Percentiles rank a stretch among this genome's conserved stretches.
phyloP scores from a whole-genome alignment of 2,797 vertebrate genomes.

The Myotis vivesi region DNA sequence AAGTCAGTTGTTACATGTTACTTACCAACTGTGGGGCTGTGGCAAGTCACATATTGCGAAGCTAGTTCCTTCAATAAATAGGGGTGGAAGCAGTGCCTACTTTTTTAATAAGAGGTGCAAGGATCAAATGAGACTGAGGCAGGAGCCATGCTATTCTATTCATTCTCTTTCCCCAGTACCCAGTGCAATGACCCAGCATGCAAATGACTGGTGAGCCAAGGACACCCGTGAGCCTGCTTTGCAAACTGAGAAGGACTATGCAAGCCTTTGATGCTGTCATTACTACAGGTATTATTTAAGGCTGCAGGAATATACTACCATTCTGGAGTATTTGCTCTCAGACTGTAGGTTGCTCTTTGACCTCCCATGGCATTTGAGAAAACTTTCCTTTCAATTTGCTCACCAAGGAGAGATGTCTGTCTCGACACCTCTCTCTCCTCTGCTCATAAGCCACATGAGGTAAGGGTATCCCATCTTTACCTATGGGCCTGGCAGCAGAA shows the following conservation, averaged over 20 bases:
- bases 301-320: neutral
- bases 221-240: neutral
- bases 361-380: neutral
- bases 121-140: neutral
- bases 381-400: neutral
- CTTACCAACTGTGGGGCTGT: neutral
- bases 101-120: neutral
- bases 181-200: neutral
- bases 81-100: neutral
- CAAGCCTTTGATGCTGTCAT: neutral
- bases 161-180: neutral
- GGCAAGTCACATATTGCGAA: neutral
- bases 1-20: neutral
- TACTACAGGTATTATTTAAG: neutral
- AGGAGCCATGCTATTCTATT: neutral
- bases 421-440: neutral
- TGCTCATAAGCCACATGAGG: neutral
- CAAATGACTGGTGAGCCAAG: neutral
- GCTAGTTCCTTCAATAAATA: neutral
- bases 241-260: neutral
- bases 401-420: neutral
- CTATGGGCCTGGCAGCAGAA: slow-evolving; percentile 97
- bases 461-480: slow-evolving; percentile 78
- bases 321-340: neutral
- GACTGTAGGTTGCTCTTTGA: neutral